phyloP scores from a whole-genome alignment of 1,140 invertebrate genomes.

The Pogonomyrmex californicus region DNA sequence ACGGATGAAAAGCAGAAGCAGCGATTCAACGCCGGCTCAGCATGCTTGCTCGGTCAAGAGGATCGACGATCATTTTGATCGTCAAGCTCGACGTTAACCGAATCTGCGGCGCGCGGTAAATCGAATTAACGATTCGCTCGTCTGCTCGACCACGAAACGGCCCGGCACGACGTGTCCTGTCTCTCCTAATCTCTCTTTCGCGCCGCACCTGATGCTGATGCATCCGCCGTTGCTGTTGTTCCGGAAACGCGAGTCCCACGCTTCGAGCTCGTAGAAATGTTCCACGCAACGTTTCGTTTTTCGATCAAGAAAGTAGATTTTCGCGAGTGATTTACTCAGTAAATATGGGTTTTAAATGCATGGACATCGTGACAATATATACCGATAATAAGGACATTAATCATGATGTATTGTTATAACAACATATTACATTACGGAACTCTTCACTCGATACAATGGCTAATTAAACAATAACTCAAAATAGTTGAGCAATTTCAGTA shows the following conservation, averaged over 20 bases:
- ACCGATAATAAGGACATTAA: background rate
- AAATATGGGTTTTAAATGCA: background rate
- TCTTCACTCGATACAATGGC: constrained; percentile 4
- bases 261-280: constrained; percentile 7
- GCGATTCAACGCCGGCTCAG: constrained; percentile 26
- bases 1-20: constrained; percentile 47
- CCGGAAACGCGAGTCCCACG: background rate
- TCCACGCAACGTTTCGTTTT: background rate
- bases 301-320: background rate
- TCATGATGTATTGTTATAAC: background rate
- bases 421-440: background rate
- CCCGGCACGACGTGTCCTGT: constrained; percentile 56
- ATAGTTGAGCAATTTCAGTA: constrained; percentile 20
- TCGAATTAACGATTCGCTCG: constrained; percentile 84
- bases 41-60: constrained; percentile 53
- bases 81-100: constrained; percentile 83
- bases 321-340: background rate
- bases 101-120: constrained; percentile 81
- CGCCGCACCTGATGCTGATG: constrained; percentile 13
- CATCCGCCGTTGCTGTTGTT: constrained; percentile 7
- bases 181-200: constrained; percentile 65
- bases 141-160: constrained; percentile 66
- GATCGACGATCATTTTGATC: constrained; percentile 81
- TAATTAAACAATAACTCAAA: constrained; percentile 20
- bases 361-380: background rate